Percentiles rank a stretch among this genome's conserved stretches.
These are phyloP conservation scores for Drosophila eohydei DNA, from an alignment of 2,888 invertebrate species.

Conservation along the genomic window DNA sequence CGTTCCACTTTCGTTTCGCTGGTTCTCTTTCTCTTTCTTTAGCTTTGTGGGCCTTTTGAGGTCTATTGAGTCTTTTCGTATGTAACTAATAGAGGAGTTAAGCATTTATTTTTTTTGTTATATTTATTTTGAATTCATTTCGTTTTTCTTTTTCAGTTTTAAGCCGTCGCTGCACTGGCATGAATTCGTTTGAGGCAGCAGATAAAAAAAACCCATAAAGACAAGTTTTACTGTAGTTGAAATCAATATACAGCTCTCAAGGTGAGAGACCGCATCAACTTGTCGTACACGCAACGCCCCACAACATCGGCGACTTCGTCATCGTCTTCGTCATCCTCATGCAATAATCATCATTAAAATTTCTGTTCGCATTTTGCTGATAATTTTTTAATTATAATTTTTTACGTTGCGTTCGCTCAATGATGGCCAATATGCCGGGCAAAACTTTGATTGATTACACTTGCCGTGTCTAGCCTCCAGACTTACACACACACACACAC, in stretches of 20 bases:
- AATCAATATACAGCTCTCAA: slow-evolving; percentile 72
- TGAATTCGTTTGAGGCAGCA: slow-evolving; percentile 37
- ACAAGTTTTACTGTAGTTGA: slow-evolving; percentile 42
- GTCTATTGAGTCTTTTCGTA: slow-evolving; percentile 24
- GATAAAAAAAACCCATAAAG: slow-evolving; percentile 48
- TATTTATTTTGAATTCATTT: slow-evolving; percentile 36
- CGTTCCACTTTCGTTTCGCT: slow-evolving; percentile 73
- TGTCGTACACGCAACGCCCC: slow-evolving; percentile 65
- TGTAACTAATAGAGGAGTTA: slow-evolving; percentile 57
- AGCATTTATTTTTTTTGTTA: slow-evolving; percentile 26
- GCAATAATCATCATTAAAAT: slow-evolving; percentile 41
- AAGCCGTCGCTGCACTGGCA: slow-evolving; percentile 50
- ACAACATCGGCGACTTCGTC: slow-evolving; percentile 19
- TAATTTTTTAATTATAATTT: slow-evolving; percentile 68
- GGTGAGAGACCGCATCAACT: slow-evolving; percentile 74
- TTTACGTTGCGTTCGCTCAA: slow-evolving; percentile 34
- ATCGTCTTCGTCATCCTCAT: slow-evolving; percentile 22
- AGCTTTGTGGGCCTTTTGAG: slow-evolving; percentile 20
- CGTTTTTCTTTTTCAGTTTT: slow-evolving; percentile 27
- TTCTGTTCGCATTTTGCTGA: slow-evolving; percentile 54
- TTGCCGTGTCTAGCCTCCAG: slow-evolving; percentile 10
- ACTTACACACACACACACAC: slow-evolving; percentile 4
- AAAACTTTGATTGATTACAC: slow-evolving; percentile 55
- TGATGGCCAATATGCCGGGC: slow-evolving; percentile 50
- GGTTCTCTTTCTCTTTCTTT: slow-evolving; percentile 42